phyloP scores from a whole-genome alignment of 2,888 invertebrate genomes.

The Lordiphosa andalusiaca region DNA sequence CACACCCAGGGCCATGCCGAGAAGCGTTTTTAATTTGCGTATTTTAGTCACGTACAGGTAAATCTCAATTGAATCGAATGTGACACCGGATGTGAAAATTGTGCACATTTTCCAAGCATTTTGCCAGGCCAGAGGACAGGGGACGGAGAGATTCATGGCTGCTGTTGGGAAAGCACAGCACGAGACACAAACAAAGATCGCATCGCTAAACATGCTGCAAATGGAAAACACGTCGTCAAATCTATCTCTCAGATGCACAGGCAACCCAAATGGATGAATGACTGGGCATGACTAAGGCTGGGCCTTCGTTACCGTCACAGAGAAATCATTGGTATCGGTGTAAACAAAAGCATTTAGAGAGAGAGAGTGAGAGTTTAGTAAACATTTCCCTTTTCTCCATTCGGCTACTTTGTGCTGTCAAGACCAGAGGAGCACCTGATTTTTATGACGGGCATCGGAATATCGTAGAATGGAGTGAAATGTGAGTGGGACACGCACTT shows the following conservation, averaged over 20 bases:
- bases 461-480: slow-evolving; percentile 28
- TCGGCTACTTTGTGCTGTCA: slow-evolving; percentile 48
- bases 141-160: slow-evolving; percentile 22
- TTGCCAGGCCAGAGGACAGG: slow-evolving; percentile 34
- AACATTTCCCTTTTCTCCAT: slow-evolving; percentile 27
- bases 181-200: slow-evolving; percentile 73
- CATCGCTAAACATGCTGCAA: slow-evolving; percentile 71
- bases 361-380: slow-evolving; percentile 35
- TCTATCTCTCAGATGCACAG: slow-evolving; percentile 45
- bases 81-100: slow-evolving; percentile 77
- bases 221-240: slow-evolving; percentile 66
- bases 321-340: slow-evolving; percentile 41
- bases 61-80: slow-evolving; percentile 78
- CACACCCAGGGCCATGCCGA: slow-evolving; percentile 12
- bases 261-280: slow-evolving; percentile 40
- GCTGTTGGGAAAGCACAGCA: slow-evolving; percentile 58
- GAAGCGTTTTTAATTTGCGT: slow-evolving; percentile 71
- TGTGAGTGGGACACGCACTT: slow-evolving; percentile 36
- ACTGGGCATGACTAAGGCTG: slow-evolving; percentile 22
- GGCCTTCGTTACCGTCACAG: slow-evolving; percentile 8
- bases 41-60: slow-evolving; percentile 77
- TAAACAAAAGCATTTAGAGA: slow-evolving; percentile 65
- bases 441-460: slow-evolving; percentile 19
- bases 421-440: slow-evolving; percentile 40
- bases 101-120: slow-evolving; percentile 74